These are phyloP conservation scores for Reticulitermes speratus DNA, from an alignment of 1,140 invertebrate species.

Conservation along the genomic window DNA sequence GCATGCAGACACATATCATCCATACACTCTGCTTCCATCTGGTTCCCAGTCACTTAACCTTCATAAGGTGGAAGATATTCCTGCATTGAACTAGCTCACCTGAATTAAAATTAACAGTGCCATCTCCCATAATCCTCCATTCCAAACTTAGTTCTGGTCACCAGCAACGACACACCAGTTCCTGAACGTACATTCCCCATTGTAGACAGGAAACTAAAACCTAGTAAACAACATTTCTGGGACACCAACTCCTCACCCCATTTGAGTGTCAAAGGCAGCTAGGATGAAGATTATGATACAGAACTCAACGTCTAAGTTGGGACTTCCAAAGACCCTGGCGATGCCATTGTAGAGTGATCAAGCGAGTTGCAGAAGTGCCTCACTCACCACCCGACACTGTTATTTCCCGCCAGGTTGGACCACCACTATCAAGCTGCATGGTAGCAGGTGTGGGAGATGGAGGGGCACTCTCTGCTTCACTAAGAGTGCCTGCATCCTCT, in stretches of 20 bases:
- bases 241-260: neutral
- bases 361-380: conserved; percentile 25
- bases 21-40: neutral
- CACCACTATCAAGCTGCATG: conserved; percentile 43
- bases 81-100: neutral
- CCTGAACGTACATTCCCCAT: too few relatives aligned
- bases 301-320: neutral
- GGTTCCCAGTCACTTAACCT: neutral
- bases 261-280: neutral
- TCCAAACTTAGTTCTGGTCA: too few relatives aligned
- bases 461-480: conserved; percentile 43
- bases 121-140: neutral
- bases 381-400: conserved; percentile 53
- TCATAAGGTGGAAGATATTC: neutral
- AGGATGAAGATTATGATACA: conserved; percentile 16
- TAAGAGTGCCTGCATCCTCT: conserved; percentile 35
- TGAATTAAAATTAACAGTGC: neutral
- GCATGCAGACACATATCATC: too few relatives aligned
- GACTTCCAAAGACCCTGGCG: neutral
- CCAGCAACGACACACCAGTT: too few relatives aligned
- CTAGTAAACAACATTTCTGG: conserved; percentile 17
- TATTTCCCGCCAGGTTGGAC: conserved; percentile 50
- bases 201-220: neutral
- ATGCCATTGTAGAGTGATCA: neutral
- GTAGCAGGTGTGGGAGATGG: conserved; percentile 46